A percentile compares a stretch with the other conserved stretches of the same genome.
These are phyloP conservation scores for Tachysurus fulvidraco DNA, from an alignment of 2,113 vertebrate genomes.

Conservation along the genomic window DNA sequence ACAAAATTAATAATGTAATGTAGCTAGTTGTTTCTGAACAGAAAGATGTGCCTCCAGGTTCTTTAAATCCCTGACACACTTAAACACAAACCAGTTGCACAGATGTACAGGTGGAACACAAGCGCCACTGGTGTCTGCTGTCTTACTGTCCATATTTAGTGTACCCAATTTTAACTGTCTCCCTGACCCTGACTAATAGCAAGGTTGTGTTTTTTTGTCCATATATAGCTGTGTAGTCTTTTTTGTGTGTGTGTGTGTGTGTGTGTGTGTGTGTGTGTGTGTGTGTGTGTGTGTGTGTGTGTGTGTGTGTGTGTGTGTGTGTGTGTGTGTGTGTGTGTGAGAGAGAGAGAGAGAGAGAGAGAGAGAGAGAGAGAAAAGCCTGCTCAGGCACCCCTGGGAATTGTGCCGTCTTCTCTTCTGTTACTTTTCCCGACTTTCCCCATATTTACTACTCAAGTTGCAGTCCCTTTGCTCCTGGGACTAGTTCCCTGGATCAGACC, in stretches of 20 bases:
- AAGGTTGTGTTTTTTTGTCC: constrained; percentile 69
- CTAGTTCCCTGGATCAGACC: constrained; percentile 7
- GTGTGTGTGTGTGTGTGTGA: constrained; percentile 11
- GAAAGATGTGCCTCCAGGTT: not conserved
- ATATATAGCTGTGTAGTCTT: constrained; percentile 73
- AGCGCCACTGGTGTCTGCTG: not conserved
- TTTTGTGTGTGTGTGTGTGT: constrained; percentile 44
- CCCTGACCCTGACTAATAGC: constrained; percentile 67
- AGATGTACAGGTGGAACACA: constrained; percentile 11
- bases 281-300: constrained; percentile 14
- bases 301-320: constrained; percentile 36
- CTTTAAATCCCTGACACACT: not conserved
- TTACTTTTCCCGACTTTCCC: not conserved
- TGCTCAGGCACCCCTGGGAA: constrained; percentile 28
- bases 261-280: constrained; percentile 12
- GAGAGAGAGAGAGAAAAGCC: not conserved
- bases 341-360: not conserved
- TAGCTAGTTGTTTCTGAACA: not conserved
- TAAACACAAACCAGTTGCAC: not conserved
- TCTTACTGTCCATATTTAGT: constrained; percentile 46
- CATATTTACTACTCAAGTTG: constrained; percentile 6
- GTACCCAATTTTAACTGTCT: constrained; percentile 51
- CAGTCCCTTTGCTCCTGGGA: constrained; percentile 14
- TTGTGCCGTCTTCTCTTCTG: constrained; percentile 11
- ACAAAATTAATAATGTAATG: too few relatives aligned